Base-by-base conservation (phyloP, 2,888 invertebrate species). In the Pharmacophagus antenor region DNA sequence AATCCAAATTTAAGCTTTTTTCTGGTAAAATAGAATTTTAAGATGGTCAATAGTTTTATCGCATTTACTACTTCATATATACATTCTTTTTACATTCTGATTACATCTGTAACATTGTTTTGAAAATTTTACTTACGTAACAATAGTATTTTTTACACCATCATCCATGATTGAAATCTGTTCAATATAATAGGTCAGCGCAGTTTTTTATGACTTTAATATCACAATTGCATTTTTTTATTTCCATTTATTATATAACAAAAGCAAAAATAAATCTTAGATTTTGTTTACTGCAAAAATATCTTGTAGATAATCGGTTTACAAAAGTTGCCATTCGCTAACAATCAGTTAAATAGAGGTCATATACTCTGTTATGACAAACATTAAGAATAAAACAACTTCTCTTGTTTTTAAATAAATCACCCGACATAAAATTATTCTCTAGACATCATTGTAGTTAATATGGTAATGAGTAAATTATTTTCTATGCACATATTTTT, bases 181-280 rank as follows among this genome's bases (percentile, higher is more conserved):
- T 41, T 21, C 18, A 46, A 46, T 46, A 46, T 46, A 46, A 46
- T 46, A 46, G 46, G 15, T 46, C 20, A 4, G 12, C 46, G 21
- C 21, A 46, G 18, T n/a, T 46, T 21, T 6, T 17, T 17, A 42
- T 17, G 42, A 42, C 17, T 7, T 42, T 17, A 37, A 15, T 6
- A 42, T 17, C 18, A 42, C 42, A 42, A 42, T 42, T 7, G 42
- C 15, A 42, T 17, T 42, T 42, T 42, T 42, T 42, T 42, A n/a
- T n/a, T 7, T 0, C 42, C 42, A 5, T 42, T 42, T n/a, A 17
- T 42, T 2, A 17, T 17, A 42, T 17, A 6, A 42, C 31, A 31
- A 17, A 42, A 15, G 17, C 17, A 5, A 3, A 42, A 5, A 17
- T 7, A 42, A 42, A 42, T 12, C 12, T 10, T 31, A 31, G 31